These are phyloP conservation scores for Eolophus roseicapilla DNA, from an alignment of 2,113 vertebrate genomes.

Conservation along the genomic window DNA sequence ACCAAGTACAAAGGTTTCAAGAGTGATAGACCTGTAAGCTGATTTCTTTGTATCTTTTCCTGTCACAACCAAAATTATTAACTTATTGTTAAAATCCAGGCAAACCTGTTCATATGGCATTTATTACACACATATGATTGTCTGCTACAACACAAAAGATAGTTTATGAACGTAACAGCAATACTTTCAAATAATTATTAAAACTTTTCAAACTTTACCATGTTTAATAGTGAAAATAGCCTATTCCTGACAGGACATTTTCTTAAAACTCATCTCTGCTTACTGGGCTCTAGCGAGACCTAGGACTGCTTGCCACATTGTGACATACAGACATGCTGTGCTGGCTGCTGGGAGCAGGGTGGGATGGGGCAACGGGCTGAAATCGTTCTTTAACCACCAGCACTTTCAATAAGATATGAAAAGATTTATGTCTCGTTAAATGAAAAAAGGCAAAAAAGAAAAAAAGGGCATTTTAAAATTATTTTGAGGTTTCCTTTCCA, in stretches of 20 bases:
- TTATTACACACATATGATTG: neutral
- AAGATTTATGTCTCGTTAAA: neutral
- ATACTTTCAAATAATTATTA: neutral
- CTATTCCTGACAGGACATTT: neutral
- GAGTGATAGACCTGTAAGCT: neutral
- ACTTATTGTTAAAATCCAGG: neutral
- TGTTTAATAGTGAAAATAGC: neutral
- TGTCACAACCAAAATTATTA: neutral
- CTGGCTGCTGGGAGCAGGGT: fast-evolving
- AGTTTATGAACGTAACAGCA: neutral
- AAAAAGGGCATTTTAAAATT: neutral
- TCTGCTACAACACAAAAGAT: neutral
- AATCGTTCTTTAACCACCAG: neutral
- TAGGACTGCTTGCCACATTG: fast-evolving
- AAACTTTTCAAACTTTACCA: neutral
- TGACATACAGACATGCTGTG: fast-evolving
- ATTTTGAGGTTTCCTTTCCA: neutral
- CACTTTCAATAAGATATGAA: neutral
- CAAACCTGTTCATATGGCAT: neutral
- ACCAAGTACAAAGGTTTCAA: neutral
- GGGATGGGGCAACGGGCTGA: neutral
- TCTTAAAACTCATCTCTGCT: neutral
- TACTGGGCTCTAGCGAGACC: fast-evolving
- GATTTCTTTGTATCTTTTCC: neutral
- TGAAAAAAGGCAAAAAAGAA: neutral